phyloP scores from a whole-genome alignment of 1,140 invertebrate species.

The Chionoecetes opilio region DNA sequence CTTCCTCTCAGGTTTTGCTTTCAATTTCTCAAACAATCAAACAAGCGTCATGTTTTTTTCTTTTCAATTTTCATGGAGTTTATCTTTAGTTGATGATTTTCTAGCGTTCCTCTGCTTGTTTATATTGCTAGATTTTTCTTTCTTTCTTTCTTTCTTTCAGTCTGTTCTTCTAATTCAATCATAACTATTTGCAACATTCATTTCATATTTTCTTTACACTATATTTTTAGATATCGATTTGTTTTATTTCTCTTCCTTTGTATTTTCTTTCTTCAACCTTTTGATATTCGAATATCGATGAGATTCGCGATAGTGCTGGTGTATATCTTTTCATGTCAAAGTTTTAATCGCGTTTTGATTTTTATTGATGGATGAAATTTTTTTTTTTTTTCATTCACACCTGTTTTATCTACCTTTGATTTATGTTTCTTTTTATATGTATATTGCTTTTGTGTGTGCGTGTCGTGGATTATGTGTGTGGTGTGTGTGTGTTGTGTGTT shows the following conservation, averaged over 20 bases:
- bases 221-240: neutral
- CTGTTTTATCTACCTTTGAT: neutral
- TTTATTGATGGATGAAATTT: too few relatives aligned
- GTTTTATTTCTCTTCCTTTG: neutral
- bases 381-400: too few relatives aligned
- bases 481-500: slow-evolving; percentile 50
- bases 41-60: neutral
- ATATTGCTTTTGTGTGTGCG: neutral
- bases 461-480: neutral
- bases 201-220: neutral
- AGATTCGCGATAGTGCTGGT: too few relatives aligned
- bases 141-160: neutral
- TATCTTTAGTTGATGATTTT: neutral
- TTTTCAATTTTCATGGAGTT: neutral
- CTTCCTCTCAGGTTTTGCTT: neutral
- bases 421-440: neutral
- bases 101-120: neutral
- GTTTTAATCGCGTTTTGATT: too few relatives aligned
- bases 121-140: neutral
- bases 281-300: too few relatives aligned
- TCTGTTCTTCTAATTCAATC: neutral
- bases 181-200: neutral
- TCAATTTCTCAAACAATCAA: neutral
- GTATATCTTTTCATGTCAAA: too few relatives aligned
- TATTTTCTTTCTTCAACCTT: neutral